Percentiles rank a stretch among this genome's conserved stretches.
These are phyloP conservation scores for Atherinosoma microstoma DNA, from an alignment of 2,797 vertebrate genomes.

Conservation along the genomic window DNA sequence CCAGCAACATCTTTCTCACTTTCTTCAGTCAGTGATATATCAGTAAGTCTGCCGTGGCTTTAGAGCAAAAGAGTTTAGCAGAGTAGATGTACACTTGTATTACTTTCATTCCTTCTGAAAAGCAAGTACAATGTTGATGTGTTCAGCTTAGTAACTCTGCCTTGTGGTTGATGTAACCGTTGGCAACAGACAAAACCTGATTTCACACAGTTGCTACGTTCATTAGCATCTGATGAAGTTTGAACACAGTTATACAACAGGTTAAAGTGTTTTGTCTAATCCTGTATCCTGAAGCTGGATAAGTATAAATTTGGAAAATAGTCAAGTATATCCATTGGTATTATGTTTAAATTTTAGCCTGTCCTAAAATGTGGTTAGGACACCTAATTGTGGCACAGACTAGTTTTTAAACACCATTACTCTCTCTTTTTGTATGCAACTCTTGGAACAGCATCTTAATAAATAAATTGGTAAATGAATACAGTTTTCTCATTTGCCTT, in stretches of 20 bases:
- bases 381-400: background rate
- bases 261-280: constrained; percentile 20
- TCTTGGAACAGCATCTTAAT: too few relatives aligned
- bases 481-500: background rate
- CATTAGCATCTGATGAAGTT: constrained; percentile 30
- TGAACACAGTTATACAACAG: constrained; percentile 26
- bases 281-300: constrained; percentile 16
- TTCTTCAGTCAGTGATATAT: constrained; percentile 2
- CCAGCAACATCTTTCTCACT: constrained; percentile 12
- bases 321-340: constrained; percentile 18
- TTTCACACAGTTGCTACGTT: constrained; percentile 24
- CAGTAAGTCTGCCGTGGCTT: background rate
- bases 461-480: background rate
- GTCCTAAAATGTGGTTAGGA: background rate
- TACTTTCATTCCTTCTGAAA: background rate
- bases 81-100: background rate
- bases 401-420: background rate
- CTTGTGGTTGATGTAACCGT: constrained; percentile 9
- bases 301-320: constrained; percentile 30
- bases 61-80: background rate
- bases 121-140: background rate
- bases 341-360: constrained; percentile 1
- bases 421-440: background rate
- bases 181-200: constrained; percentile 14
- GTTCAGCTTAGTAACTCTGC: constrained; percentile 6